Percentiles rank a stretch among this genome's conserved stretches.
These are phyloP conservation scores for Maccullochella peelii DNA, from an alignment of 2,113 vertebrate genomes.

Conservation along the genomic window DNA sequence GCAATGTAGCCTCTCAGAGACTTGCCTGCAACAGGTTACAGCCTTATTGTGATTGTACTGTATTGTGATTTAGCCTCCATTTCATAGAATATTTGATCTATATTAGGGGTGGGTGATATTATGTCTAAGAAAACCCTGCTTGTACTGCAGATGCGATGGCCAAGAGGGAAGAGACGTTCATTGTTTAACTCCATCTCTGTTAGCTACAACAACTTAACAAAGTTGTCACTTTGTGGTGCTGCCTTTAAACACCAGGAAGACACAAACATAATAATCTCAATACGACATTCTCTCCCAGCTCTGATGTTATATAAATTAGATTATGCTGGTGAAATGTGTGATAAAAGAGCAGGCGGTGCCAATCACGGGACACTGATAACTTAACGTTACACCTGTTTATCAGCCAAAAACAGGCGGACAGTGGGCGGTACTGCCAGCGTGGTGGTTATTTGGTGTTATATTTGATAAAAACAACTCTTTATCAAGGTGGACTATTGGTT, in stretches of 20 bases:
- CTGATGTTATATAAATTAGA: neutral
- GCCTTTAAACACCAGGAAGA: neutral
- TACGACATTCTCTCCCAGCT: neutral
- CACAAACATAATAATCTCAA: neutral
- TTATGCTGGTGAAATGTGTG: neutral
- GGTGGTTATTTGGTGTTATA: neutral
- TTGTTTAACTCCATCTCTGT: neutral
- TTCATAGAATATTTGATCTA: slow-evolving; percentile 1
- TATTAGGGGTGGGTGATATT: neutral
- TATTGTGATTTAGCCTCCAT: neutral
- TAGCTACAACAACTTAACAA: neutral
- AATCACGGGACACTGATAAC: neutral
- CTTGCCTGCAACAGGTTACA: neutral
- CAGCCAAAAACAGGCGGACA: neutral
- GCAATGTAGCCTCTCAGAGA: neutral
- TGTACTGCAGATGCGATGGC: neutral
- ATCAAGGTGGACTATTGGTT: neutral
- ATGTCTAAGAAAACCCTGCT: neutral
- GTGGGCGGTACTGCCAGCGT: neutral
- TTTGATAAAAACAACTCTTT: neutral
- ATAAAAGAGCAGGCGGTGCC: neutral
- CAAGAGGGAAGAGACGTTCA: neutral
- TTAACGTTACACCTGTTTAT: slow-evolving; percentile 27
- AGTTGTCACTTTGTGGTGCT: neutral
- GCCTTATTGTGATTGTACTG: neutral